Conservation (phyloP, 2,888 invertebrate species). For the Cryptocephalus primarius region DNA sequence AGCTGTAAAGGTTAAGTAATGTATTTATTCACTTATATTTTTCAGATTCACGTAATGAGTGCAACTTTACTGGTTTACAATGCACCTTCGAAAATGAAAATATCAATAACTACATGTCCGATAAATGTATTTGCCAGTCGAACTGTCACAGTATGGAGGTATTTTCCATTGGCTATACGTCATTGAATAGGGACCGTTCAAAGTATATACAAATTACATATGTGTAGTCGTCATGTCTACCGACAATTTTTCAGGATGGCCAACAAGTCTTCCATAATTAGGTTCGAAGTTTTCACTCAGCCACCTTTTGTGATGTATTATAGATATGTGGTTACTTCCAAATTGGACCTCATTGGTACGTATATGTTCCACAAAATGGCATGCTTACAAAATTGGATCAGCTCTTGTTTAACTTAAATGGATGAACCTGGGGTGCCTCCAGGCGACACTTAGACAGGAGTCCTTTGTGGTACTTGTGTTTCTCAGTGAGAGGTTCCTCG, state of each 20-base stretch:
- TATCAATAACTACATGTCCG: background rate
- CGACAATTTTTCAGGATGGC: no score
- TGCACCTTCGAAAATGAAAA: background rate
- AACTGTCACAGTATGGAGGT: slow-evolving; percentile 1
- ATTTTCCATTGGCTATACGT: slow-evolving; percentile 1
- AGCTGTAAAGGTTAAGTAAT: no score
- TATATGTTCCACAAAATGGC: background rate
- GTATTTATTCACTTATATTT: no score
- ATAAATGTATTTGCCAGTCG: slow-evolving; percentile 1
- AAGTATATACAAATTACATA: background rate
- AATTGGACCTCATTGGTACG: slow-evolving; percentile 4
- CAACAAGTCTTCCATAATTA: background rate
- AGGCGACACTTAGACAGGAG: no score
- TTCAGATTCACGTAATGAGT: no score
- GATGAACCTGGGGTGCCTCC: no score
- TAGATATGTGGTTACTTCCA: slow-evolving; percentile 1
- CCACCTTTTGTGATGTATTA: slow-evolving; percentile 2
- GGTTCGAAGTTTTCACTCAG: background rate
- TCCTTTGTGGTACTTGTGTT: no score
- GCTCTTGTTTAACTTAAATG: no score
- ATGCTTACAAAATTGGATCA: background rate
- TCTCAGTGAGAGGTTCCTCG: no score
- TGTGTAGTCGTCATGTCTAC: no score
- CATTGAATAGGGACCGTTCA: background rate
- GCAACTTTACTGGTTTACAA: background rate